Percentiles rank a stretch among this genome's conserved stretches.
Evolutionary conservation across 37 sponge, comb jelly and placozoan species (phyloP).

Genomic region (Axinella damicornis): DNA sequence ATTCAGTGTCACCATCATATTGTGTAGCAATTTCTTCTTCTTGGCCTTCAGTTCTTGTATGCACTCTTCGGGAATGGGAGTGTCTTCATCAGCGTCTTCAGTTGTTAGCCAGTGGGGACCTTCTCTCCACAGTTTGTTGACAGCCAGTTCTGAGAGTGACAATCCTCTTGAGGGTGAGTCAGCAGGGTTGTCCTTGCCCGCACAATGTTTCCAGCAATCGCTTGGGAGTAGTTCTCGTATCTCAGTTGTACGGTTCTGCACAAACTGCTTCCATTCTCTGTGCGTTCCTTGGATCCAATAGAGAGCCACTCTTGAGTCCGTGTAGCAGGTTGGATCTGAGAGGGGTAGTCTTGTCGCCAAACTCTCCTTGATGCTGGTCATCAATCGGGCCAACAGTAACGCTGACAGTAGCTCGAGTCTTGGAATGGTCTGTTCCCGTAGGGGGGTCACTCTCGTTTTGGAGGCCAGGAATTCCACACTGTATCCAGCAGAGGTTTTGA

Average conservation of each 20-base stretch:
- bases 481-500: not conserved
- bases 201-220: constrained; percentile 10
- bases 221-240: constrained; percentile 2
- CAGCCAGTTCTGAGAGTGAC: not conserved
- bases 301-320: constrained; percentile 38
- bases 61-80: constrained; percentile 4
- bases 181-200: constrained; percentile 27
- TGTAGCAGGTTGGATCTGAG: constrained; percentile 4
- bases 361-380: not conserved
- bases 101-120: constrained; percentile 7
- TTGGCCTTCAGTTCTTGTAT: constrained; percentile 5
- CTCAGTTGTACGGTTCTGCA: constrained; percentile 18
- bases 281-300: constrained; percentile 13
- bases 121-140: not conserved
- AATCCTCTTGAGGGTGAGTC: constrained; percentile 42
- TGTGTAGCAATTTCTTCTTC: not conserved
- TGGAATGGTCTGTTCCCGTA: constrained; percentile 13
- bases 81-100: not conserved
- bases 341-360: not conserved
- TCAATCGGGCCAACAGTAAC: not conserved
- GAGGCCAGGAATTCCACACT: constrained; percentile 30
- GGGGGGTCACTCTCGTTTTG: constrained; percentile 34
- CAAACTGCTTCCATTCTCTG: constrained; percentile 40
- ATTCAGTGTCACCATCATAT: not conserved
- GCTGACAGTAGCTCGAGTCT: constrained; percentile 24